Percentiles rank a stretch among this genome's conserved stretches.
Conservation (phyloP, 2,888 invertebrate genomes). For the Entomobrya proxima region DNA sequence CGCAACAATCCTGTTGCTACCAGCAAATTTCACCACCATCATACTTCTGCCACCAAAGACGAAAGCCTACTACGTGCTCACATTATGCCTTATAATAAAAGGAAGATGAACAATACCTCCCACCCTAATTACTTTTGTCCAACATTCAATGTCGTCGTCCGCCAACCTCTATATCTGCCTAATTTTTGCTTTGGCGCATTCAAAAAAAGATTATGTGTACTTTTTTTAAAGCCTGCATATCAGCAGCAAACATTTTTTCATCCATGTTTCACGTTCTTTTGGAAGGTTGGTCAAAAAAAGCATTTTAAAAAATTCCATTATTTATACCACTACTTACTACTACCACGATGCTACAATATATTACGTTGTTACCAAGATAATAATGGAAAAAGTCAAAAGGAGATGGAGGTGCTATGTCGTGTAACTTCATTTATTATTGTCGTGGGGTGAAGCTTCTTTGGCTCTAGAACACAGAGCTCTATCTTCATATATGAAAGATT, state of each 20-base stretch:
- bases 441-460: constrained; percentile 29
- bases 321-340: constrained; percentile 16
- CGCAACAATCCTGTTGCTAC: constrained; percentile 4
- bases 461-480: neutral
- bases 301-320: neutral
- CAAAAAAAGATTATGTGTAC: neutral
- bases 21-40: constrained; percentile 14
- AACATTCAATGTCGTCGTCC: constrained; percentile 20
- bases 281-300: neutral
- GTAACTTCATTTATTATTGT: constrained; percentile 45
- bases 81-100: constrained; percentile 20
- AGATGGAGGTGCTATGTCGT: constrained; percentile 2
- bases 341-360: constrained; percentile 7
- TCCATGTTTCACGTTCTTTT: neutral
- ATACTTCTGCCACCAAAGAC: constrained; percentile 36
- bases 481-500: neutral
- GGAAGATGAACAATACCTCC: constrained; percentile 64
- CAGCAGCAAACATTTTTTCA: neutral
- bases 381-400: constrained; percentile 28
- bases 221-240: neutral
- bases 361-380: neutral
- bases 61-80: neutral
- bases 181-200: neutral
- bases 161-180: neutral
- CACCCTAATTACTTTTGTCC: constrained; percentile 64